A percentile compares a stretch with the other conserved stretches of the same genome.
Conservation (phyloP, 2,888 invertebrate species). For the Bembecia ichneumoniformis region DNA sequence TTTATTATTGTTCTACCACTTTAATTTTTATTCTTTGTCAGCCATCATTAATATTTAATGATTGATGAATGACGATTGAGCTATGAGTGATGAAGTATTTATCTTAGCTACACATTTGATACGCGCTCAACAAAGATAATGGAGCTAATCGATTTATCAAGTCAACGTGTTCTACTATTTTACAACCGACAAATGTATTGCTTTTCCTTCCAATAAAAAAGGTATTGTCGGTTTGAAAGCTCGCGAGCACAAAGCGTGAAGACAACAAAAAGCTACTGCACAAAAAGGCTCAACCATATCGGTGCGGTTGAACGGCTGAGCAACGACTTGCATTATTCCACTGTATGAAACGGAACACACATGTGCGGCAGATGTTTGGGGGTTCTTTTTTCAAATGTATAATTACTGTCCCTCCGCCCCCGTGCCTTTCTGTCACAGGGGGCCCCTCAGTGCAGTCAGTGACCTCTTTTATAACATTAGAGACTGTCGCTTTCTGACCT, state of each 20-base stretch:
- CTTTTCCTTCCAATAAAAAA: slow-evolving; percentile 56
- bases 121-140: too few relatives aligned
- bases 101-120: slow-evolving; percentile 4
- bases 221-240: slow-evolving; percentile 57
- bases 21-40: not conserved
- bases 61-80: not conserved
- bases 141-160: too few relatives aligned
- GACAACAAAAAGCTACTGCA: slow-evolving; percentile 59
- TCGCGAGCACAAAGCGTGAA: slow-evolving; percentile 58
- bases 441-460: slow-evolving; percentile 54
- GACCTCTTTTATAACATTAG: slow-evolving; percentile 56
- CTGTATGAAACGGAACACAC: slow-evolving; percentile 55
- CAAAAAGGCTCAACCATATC: slow-evolving; percentile 48
- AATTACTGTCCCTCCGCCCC: slow-evolving; percentile 40
- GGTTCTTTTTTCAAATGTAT: slow-evolving; percentile 57
- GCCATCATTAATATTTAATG: not conserved
- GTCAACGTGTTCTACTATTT: not conserved
- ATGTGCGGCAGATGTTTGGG: slow-evolving; percentile 68
- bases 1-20: not conserved
- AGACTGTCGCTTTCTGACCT: slow-evolving; percentile 36
- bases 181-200: slow-evolving; percentile 41
- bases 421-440: slow-evolving; percentile 10
- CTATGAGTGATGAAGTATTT: not conserved
- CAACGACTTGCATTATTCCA: slow-evolving; percentile 58
- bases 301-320: slow-evolving; percentile 43